Percentiles rank a stretch among this genome's conserved stretches.
Evolutionary conservation across 2,797 vertebrate genomes (phyloP).

Genomic region (Melanotaenia trifasciata): DNA sequence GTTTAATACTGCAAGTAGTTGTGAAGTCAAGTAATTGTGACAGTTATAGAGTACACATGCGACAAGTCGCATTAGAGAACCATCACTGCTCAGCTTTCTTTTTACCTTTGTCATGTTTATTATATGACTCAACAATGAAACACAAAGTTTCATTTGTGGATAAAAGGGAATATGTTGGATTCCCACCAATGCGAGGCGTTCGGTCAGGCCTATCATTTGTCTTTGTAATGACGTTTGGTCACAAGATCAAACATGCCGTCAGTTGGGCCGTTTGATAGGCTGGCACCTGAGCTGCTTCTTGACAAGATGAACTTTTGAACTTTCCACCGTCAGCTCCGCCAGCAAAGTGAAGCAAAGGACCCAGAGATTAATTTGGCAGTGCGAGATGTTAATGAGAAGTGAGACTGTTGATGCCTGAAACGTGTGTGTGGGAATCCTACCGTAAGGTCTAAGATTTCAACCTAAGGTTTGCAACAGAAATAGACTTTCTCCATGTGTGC

Average conservation of each 20-base stretch:
- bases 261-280: neutral
- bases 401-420: neutral
- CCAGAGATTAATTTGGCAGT: neutral
- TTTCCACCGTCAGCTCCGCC: neutral
- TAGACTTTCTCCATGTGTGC: neutral
- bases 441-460: neutral
- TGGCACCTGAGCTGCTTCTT: neutral
- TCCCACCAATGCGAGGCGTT: neutral
- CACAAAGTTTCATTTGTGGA: slow-evolving; percentile 9
- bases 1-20: no score
- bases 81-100: slow-evolving; percentile 19
- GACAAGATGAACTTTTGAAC: neutral
- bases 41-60: no score
- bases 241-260: neutral
- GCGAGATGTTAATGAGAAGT: neutral
- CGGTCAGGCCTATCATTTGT: neutral
- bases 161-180: neutral
- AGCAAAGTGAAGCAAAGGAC: neutral
- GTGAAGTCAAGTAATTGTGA: no score
- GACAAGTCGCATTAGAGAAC: no score
- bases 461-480: neutral
- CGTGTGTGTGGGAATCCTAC: neutral
- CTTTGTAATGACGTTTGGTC: neutral
- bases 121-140: neutral
- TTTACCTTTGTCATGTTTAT: slow-evolving; percentile 15